A percentile compares a stretch with the other conserved stretches of the same genome.
Evolutionary conservation across 2,113 vertebrate genomes (phyloP).

Genomic region (Mustelus asterias): DNA sequence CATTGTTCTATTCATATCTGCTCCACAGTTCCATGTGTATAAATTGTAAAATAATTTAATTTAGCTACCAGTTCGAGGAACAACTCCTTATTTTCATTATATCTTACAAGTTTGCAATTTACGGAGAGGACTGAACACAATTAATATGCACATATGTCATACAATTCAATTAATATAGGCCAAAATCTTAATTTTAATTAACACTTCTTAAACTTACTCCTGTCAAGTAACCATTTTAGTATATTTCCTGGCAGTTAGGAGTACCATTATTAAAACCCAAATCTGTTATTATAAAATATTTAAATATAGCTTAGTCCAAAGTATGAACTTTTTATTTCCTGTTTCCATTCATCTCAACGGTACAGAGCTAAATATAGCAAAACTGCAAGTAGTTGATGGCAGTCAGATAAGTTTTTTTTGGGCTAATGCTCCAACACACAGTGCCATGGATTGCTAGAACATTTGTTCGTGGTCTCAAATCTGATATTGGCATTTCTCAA

Average conservation of each 20-base stretch:
- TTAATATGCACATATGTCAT: not conserved
- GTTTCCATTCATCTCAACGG: not conserved
- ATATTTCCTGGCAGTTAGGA: not conserved
- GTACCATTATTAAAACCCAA: not conserved
- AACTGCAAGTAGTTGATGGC: not conserved
- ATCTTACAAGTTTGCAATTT: not conserved
- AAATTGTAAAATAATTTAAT: not conserved
- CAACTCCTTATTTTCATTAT: not conserved
- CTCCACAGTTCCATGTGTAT: not conserved
- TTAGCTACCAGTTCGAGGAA: not conserved
- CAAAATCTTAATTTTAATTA: not conserved
- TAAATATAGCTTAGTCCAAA: not conserved
- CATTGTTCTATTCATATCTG: not conserved
- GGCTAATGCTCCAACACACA: not conserved
- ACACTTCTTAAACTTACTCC: not conserved
- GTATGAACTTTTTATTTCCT: not conserved
- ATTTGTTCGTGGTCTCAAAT: not conserved
- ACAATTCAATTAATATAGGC: not conserved
- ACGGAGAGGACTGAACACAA: not conserved
- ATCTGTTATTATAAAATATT: not conserved
- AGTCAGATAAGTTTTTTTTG: not conserved
- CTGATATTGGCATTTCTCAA: too few relatives aligned
- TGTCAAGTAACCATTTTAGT: not conserved
- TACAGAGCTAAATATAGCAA: not conserved
- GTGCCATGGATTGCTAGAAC: not conserved